Evolutionary conservation across 2,888 invertebrate genomes (phyloP), one percentile per base, ranked within the genome.

Genomic region (Orthonychiurus folsomi): DNA sequence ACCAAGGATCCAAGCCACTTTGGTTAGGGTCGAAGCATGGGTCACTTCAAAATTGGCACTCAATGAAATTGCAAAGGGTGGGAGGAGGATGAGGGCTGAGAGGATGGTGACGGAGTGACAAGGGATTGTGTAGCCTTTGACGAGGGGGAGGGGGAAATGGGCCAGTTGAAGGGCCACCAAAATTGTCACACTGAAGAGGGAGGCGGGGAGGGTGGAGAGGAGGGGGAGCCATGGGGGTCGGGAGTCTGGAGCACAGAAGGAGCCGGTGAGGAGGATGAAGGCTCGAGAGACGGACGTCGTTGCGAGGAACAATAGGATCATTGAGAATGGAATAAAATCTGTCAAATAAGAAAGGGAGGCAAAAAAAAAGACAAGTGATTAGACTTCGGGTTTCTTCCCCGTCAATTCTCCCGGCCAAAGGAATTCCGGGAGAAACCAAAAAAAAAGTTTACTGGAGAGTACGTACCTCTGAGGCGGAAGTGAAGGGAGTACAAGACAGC

Each of bases 281-380:
- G 73, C 73, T 71, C 73, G 67, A 59, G 69, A 68, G 56, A 69
- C 69, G 60, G 73, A 73, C 61, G 70, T 71, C 63, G 69, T 66
- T 66, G 72, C 70, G 61, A 73, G 65, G 65, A 73, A 68, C 61
- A 73, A 66, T 61, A 73, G 70, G 69, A 73, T 73, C 68, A 73
- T 66, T 56, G 70, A 70, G 66, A 73, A 73, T 61, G 73, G 71
- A 63, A 68, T 68, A 66, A 72, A 73, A 72, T 73, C 73, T 73
- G 71, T 68, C 67, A 69, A 70, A 70, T 64, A 65, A 65, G 67
- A 2, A 50, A 48, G 21, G n/a, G 12, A n/a, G n/a, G n/a, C n/a
- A n/a, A n/a, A n/a, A n/a, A n/a, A n/a, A n/a, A n/a, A 48, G 48
- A 48, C 12, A 48, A 48, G 48, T n/a, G n/a, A n/a, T n/a, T n/a